Base-by-base conservation (phyloP, 2,888 invertebrate genomes). In the Drosophila multiciliata region DNA sequence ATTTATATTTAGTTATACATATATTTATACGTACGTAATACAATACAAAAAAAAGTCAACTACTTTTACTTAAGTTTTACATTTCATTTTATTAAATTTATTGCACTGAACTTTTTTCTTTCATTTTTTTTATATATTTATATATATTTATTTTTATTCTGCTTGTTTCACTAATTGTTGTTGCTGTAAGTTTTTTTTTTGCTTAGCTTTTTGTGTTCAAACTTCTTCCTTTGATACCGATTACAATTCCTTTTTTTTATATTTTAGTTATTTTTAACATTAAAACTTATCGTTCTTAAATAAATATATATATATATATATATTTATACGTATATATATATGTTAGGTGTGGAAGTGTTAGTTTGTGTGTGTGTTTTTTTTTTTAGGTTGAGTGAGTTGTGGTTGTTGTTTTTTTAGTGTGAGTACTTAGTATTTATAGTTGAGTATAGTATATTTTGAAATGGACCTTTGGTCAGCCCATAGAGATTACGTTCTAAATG, bases 11-110 rank as follows among this genome's bases (percentile, higher is more conserved):
- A 82, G 73, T 78, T 66, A 75, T 75, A 77, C 66, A 67, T 78
- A 57, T 70, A 79, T 63, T 80, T 82, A 82, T 73, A 83, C 73
- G 59, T 75, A 78, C 74, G 89, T 89, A 75, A 84, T 84, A 87
- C 73, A 72, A 89, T 83, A 80, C 83, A 89, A 89, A 89, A 86
- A 83, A 84, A 85, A 84, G 64, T 84, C 89, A 74, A 78, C 85
- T 85, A 85, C 89, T 64, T 65, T 80, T 80, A 82, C 85, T 85
- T 85, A 85, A 67, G 48, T 62, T 73, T 80, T 54, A 88, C 50
- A 85, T 73, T 74, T 70, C 55, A 69, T 76, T 72, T 68, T 65
- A 48, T 73, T 75, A 54, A 69, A 74, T 80, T 68, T 84, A 88
- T 84, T 84, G 87, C 84, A 84, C 89, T 88, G 84, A 74, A 78